Conservation (phyloP, 1,140 invertebrate species). For the Macrocentrus cingulum region DNA sequence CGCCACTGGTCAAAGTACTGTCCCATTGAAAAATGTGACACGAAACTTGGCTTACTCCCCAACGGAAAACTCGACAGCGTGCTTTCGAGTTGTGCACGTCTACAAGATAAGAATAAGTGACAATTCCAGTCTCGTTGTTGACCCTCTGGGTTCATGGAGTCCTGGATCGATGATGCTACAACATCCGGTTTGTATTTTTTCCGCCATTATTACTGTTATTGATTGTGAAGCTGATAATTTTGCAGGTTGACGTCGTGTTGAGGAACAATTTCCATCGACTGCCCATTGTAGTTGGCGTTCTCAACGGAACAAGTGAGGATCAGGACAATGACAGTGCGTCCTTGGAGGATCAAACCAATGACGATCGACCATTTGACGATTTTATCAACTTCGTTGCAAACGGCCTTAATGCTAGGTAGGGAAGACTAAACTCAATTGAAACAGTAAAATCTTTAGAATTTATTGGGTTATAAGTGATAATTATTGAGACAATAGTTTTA, state of each 20-base stretch:
- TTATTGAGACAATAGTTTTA: too few relatives aligned
- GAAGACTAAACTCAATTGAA: too few relatives aligned
- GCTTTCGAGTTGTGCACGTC: conserved; percentile 44
- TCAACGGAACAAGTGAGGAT: conserved; percentile 48
- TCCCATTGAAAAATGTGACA: conserved; percentile 17
- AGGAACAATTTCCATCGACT: conserved; percentile 46
- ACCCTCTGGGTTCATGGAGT: conserved; percentile 49
- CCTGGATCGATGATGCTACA: conserved; percentile 36
- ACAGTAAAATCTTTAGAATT: too few relatives aligned
- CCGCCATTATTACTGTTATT: not conserved
- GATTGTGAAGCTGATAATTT: not conserved
- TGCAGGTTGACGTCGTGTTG: conserved; percentile 38
- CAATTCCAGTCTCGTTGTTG: conserved; percentile 46
- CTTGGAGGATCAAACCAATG: conserved; percentile 41
- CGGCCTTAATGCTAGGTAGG: conserved; percentile 51
- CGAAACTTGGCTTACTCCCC: conserved; percentile 30
- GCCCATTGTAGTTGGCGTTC: conserved; percentile 49
- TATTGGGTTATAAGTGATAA: too few relatives aligned
- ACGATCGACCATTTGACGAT: conserved; percentile 47
- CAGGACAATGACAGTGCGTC: conserved; percentile 27
- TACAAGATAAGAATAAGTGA: conserved; percentile 50
- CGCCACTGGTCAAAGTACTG: not conserved
- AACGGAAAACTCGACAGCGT: conserved; percentile 19
- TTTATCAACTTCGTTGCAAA: conserved; percentile 46
- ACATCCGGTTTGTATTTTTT: conserved; percentile 30